Percentiles rank a stretch among this genome's conserved stretches.
Conservation (phyloP, 2,797 vertebrate species). For the Buphagus erythrorhynchus region DNA sequence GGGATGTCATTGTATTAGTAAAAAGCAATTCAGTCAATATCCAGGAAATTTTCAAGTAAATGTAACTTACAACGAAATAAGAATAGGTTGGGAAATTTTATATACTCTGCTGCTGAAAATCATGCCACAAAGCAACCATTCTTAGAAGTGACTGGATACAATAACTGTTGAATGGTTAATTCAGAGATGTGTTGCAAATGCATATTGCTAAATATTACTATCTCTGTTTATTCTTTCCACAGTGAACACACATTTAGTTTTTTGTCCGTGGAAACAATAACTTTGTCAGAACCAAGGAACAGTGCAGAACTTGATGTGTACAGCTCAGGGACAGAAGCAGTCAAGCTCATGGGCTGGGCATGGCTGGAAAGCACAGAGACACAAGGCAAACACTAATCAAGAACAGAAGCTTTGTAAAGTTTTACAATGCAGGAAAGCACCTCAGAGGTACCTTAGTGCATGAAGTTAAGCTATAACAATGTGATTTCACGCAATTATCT, state of each 20-base stretch:
- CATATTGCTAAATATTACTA: slow-evolving; percentile 20
- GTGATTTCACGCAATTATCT: neutral
- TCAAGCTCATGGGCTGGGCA: neutral
- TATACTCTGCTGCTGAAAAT: neutral
- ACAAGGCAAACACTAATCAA: neutral
- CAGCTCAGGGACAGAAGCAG: neutral
- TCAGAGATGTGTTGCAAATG: neutral
- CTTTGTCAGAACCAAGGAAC: neutral
- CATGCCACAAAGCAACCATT: slow-evolving; percentile 18
- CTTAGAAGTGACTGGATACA: neutral
- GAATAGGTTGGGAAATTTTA: slow-evolving; percentile 30
- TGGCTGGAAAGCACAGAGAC: neutral
- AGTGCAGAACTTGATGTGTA: neutral
- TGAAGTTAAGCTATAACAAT: neutral
- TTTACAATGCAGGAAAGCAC: neutral
- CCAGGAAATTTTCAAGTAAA: slow-evolving; percentile 28
- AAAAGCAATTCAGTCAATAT: slow-evolving; percentile 33
- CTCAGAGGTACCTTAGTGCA: neutral
- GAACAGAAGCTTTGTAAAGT: slow-evolving; percentile 9
- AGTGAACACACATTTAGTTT: neutral
- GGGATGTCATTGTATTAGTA: slow-evolving; percentile 50
- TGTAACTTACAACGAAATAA: slow-evolving; percentile 43
- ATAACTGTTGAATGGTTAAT: slow-evolving; percentile 39
- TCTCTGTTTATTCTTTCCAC: neutral
- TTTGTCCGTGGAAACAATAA: slow-evolving; percentile 27